Evolutionary conservation across 2,888 invertebrate genomes (phyloP).

Genomic region (Cactoblastis cactorum): DNA sequence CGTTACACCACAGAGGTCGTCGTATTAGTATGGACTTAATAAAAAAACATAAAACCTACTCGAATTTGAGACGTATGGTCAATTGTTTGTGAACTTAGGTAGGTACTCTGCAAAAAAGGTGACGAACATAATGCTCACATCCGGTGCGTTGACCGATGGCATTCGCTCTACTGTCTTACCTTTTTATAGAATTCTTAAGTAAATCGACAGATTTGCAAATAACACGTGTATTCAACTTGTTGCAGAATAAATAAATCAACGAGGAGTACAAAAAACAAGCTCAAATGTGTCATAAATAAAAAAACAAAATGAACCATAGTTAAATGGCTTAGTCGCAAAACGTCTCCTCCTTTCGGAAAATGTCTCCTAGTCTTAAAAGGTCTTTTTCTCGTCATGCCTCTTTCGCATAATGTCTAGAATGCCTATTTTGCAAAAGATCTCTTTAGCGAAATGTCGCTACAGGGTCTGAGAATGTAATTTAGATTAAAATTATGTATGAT

Average conservation of each 20-base stretch:
- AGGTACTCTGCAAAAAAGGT: neutral
- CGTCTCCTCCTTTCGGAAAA: too few species aligned
- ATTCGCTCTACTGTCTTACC: slow-evolving; percentile 7
- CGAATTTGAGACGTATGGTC: neutral
- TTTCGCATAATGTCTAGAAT: too few species aligned
- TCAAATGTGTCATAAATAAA: neutral
- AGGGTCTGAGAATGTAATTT: too few species aligned
- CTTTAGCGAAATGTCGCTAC: too few species aligned
- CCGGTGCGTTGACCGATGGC: slow-evolving; percentile 13
- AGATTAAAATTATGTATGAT: too few species aligned
- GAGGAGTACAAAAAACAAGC: neutral
- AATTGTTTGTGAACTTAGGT: neutral
- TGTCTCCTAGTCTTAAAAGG: too few species aligned
- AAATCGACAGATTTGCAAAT: neutral
- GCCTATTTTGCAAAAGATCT: too few species aligned
- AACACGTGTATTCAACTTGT: neutral
- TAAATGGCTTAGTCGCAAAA: too few species aligned
- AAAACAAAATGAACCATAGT: neutral
- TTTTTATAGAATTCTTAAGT: slow-evolving; percentile 9
- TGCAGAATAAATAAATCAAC: neutral
- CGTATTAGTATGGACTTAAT: too few species aligned
- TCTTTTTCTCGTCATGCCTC: too few species aligned
- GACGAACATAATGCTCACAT: neutral
- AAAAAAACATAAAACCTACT: neutral
- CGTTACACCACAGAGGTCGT: too few species aligned